These are phyloP conservation scores for Percopsis omiscomaycus DNA, from an alignment of 2,797 vertebrate species.

Conservation along the genomic window DNA sequence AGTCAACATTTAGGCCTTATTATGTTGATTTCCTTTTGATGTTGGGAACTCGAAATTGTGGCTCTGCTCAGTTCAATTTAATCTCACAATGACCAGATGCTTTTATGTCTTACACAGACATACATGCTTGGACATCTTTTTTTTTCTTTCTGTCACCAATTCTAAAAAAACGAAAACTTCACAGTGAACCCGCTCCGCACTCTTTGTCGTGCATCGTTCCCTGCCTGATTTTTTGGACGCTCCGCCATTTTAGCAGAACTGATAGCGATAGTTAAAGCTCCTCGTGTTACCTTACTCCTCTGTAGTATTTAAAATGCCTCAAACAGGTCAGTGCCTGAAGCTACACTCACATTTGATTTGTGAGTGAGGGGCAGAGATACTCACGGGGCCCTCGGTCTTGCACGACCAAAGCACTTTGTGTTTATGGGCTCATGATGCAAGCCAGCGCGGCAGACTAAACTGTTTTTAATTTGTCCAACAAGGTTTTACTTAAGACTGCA, in stretches of 20 bases:
- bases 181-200: no score
- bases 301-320: conserved; percentile 19
- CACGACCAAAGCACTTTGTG: conserved; percentile 77
- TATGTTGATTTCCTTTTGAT: conserved; percentile 71
- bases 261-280: not conserved
- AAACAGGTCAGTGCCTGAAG: conserved; percentile 30
- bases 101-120: conserved; percentile 6
- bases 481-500: conserved; percentile 81
- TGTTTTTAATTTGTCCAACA: conserved; percentile 85
- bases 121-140: no score
- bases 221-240: no score
- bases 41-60: conserved; percentile 53
- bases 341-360: conserved; percentile 73
- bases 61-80: conserved; percentile 71
- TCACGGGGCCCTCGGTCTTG: conserved; percentile 65
- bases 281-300: conserved; percentile 26
- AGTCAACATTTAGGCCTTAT: conserved; percentile 69
- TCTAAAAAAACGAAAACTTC: no score
- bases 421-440: conserved; percentile 78
- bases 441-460: conserved; percentile 80
- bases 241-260: not conserved
- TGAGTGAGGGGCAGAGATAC: conserved; percentile 77
- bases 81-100: conserved; percentile 73
- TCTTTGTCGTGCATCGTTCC: no score
- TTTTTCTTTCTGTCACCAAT: no score